Percentiles rank a stretch among this genome's conserved stretches.
Conservation (phyloP, 2,888 invertebrate species). For the Odontothrips loti region DNA sequence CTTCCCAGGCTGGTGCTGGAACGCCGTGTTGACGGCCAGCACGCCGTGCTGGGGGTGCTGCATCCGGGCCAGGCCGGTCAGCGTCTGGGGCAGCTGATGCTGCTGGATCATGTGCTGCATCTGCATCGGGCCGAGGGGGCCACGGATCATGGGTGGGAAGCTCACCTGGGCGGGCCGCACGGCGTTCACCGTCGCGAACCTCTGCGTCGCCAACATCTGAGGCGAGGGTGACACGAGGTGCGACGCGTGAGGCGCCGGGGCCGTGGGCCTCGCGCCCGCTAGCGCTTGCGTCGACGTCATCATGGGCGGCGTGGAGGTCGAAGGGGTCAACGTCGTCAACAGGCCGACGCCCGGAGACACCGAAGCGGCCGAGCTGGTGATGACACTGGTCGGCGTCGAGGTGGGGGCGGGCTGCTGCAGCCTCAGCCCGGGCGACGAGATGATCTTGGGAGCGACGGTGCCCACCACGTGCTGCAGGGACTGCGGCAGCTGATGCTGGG, state of each 20-base stretch:
- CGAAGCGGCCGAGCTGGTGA: slow-evolving; percentile 8
- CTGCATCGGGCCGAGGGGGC: too few species aligned
- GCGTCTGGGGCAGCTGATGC: too few species aligned
- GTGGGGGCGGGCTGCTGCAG: neutral
- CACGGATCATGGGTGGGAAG: too few species aligned
- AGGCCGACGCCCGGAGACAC: neutral
- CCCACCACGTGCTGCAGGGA: neutral
- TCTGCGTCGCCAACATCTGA: too few species aligned
- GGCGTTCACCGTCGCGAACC: too few species aligned
- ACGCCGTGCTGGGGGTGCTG: neutral
- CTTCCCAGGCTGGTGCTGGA: neutral
- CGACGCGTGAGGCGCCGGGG: neutral
- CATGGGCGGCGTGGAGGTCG: neutral
- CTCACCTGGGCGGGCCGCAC: too few species aligned
- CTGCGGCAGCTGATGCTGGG: neutral
- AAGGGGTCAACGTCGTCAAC: neutral
- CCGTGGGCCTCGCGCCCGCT: neutral
- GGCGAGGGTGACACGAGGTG: neutral
- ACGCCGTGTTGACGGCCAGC: slow-evolving; percentile 11
- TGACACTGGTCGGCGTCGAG: slow-evolving; percentile 2
- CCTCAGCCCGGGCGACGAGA: slow-evolving; percentile 1
- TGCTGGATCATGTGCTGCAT: too few species aligned
- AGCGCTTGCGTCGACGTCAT: slow-evolving; percentile 13
- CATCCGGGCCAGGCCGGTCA: neutral
- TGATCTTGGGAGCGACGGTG: slow-evolving; percentile 8